These are phyloP conservation scores for Lasaia peninsularis DNA, from an alignment of 1,140 invertebrate genomes.

Conservation along the genomic window DNA sequence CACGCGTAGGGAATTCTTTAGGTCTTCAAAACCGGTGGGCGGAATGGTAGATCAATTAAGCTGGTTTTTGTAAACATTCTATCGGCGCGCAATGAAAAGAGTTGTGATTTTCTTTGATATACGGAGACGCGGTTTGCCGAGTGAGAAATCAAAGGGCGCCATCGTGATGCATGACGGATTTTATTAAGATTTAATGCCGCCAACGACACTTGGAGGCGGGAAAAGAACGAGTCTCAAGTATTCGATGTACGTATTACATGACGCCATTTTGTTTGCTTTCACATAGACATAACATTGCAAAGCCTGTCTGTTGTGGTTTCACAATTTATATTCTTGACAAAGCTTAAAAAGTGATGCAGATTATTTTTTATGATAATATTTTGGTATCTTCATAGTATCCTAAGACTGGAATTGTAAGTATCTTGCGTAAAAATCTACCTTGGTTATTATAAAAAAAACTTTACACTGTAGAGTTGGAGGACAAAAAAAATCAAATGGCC, in stretches of 20 bases:
- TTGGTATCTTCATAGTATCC: too few species aligned
- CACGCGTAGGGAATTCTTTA: constrained; percentile 29
- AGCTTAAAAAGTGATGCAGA: background rate
- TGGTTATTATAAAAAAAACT: too few species aligned
- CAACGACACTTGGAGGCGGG: constrained; percentile 73
- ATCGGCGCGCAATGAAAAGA: constrained; percentile 75
- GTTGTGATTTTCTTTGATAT: constrained; percentile 77
- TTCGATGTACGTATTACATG: constrained; percentile 70
- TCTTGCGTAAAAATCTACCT: too few species aligned
- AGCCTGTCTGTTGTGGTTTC: background rate
- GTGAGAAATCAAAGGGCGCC: constrained; percentile 73
- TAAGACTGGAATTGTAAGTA: too few species aligned
- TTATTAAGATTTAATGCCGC: constrained; percentile 76
- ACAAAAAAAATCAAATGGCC: too few species aligned
- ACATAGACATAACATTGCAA: constrained; percentile 33
- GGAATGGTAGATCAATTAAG: constrained; percentile 64
- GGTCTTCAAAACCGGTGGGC: constrained; percentile 50
- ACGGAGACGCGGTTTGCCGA: constrained; percentile 72
- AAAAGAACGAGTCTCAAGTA: constrained; percentile 75
- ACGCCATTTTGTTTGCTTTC: constrained; percentile 66
- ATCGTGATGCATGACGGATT: constrained; percentile 71
- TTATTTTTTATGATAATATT: too few species aligned
- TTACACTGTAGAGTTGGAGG: too few species aligned
- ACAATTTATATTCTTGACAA: background rate
- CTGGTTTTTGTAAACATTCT: constrained; percentile 71